phyloP scores from a whole-genome alignment of 2,888 invertebrate genomes.

The Lissonota sp. region DNA sequence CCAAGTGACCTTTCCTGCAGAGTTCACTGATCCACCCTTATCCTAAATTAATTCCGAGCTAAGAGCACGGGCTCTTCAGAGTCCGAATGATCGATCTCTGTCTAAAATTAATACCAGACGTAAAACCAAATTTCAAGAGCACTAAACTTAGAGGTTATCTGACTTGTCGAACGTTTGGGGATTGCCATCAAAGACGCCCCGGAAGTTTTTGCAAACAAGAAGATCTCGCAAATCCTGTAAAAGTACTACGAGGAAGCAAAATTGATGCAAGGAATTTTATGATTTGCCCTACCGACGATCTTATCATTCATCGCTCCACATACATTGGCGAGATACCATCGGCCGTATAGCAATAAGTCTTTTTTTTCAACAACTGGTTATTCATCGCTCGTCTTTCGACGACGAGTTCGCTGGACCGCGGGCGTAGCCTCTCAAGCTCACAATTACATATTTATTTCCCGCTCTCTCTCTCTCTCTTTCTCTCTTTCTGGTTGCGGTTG shows the following conservation, averaged over 20 bases:
- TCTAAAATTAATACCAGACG: no score
- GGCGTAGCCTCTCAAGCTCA: slow-evolving; percentile 12
- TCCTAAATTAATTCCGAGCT: no score
- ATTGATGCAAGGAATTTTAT: background rate
- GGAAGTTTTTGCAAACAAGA: no score
- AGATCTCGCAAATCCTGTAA: background rate
- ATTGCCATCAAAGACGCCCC: no score
- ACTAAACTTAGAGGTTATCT: no score
- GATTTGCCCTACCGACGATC: slow-evolving; percentile 10
- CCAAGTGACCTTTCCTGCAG: no score
- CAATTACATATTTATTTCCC: slow-evolving; percentile 33
- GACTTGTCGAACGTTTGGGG: no score
- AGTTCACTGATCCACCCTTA: no score
- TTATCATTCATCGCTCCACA: slow-evolving; percentile 40
- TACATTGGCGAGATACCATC: background rate
- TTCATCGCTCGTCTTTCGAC: slow-evolving; percentile 27
- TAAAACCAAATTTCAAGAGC: no score
- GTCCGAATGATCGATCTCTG: no score
- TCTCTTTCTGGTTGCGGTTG: slow-evolving; percentile 22
- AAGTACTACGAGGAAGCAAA: background rate
- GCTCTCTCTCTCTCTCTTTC: slow-evolving; percentile 11
- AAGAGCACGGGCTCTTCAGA: no score
- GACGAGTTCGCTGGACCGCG: slow-evolving; percentile 24
- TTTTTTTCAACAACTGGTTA: slow-evolving; percentile 32
- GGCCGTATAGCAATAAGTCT: slow-evolving; percentile 7